phyloP scores from a whole-genome alignment of 2,888 invertebrate genomes.

The Caradrina clavipalpis region DNA sequence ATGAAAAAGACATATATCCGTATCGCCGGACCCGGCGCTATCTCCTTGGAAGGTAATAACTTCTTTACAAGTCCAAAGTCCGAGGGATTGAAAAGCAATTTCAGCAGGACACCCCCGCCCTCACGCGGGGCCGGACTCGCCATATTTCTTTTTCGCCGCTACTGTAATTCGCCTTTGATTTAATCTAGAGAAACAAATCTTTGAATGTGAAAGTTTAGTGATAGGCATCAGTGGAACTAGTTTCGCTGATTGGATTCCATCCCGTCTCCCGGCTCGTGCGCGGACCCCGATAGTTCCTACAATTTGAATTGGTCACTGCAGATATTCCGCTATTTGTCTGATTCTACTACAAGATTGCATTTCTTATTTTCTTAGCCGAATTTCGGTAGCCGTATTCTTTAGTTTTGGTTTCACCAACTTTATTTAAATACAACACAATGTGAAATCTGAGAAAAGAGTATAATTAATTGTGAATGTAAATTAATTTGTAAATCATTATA shows the following conservation, averaged over 20 bases:
- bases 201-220: conserved; percentile 90
- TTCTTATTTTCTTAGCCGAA: conserved; percentile 83
- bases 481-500: conserved; percentile 40
- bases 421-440: conserved; percentile 33
- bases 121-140: conserved; percentile 86
- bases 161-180: conserved; percentile 91
- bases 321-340: conserved; percentile 86
- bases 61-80: conserved; percentile 92
- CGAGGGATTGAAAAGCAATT: conserved; percentile 92
- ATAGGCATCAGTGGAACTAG: conserved; percentile 90
- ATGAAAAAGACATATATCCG: conserved; percentile 91
- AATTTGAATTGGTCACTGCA: conserved; percentile 86
- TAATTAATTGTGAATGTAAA: conserved; percentile 35
- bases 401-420: conserved; percentile 47
- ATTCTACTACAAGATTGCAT: conserved; percentile 87
- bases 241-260: conserved; percentile 89
- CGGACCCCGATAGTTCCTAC: conserved; percentile 80
- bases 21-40: conserved; percentile 91
- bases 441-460: conserved; percentile 12
- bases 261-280: conserved; percentile 76
- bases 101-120: conserved; percentile 91
- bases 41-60: conserved; percentile 91
- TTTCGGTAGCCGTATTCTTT: conserved; percentile 69
- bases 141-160: conserved; percentile 91
- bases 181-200: conserved; percentile 91